Percentiles rank a stretch among this genome's conserved stretches.
Conservation (phyloP, 1,140 invertebrate genomes). For the Akabosia matsudoensis region DNA sequence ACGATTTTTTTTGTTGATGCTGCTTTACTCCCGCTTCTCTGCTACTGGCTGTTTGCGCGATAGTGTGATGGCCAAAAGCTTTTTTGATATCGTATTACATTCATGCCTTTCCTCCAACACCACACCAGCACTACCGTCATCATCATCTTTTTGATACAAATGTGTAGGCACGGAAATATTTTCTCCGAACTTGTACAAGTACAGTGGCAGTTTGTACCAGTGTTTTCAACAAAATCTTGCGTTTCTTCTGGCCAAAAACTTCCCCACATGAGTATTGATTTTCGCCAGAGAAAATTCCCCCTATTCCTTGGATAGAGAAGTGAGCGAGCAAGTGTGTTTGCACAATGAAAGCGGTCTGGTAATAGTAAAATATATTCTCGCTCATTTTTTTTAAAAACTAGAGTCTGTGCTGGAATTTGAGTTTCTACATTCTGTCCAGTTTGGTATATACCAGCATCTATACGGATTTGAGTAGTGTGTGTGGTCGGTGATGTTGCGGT, state of each 20-base stretch:
- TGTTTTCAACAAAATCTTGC: constrained; percentile 7
- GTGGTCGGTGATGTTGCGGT: too few relatives aligned
- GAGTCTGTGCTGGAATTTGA: constrained; percentile 31
- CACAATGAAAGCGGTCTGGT: not conserved
- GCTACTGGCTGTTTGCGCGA: too few relatives aligned
- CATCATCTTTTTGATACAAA: too few relatives aligned
- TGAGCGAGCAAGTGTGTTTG: constrained; percentile 25
- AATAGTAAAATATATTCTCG: not conserved
- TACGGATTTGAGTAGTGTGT: not conserved
- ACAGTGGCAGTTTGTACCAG: not conserved
- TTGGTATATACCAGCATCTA: not conserved
- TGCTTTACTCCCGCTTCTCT: not conserved
- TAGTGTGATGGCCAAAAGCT: not conserved
- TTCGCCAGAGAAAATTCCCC: constrained; percentile 38
- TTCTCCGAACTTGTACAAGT: not conserved
- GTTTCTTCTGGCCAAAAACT: constrained; percentile 34
- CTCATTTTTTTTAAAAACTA: constrained; percentile 23
- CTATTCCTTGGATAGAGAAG: constrained; percentile 31
- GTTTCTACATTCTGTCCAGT: constrained; percentile 16
- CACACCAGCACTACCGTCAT: not conserved
- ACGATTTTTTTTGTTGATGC: constrained; percentile 19
- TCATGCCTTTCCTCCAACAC: not conserved
- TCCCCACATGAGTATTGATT: constrained; percentile 42
- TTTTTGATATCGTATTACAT: constrained; percentile 17
- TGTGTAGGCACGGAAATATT: too few relatives aligned